Evolutionary conservation across 1,140 invertebrate genomes (phyloP).

Genomic region (Hormaphis cornu): DNA sequence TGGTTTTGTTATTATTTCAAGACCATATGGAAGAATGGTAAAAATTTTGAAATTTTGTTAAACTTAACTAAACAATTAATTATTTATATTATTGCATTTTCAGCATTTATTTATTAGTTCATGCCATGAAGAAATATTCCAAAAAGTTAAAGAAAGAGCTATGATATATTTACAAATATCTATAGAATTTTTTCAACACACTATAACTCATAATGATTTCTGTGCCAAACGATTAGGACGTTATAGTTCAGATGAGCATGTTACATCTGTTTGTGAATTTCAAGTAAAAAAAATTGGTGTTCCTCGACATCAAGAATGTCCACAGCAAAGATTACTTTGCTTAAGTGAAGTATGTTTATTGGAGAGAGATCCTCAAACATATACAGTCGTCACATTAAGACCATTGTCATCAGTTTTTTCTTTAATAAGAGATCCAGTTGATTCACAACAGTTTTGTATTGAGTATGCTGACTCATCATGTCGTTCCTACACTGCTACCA

Average conservation of each 20-base stretch:
- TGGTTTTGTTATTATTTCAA: slow-evolving; percentile 80
- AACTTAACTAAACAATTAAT: background rate
- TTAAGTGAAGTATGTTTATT: slow-evolving; percentile 90
- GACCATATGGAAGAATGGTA: slow-evolving; percentile 70
- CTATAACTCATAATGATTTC: slow-evolving; percentile 77
- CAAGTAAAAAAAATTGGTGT: slow-evolving; percentile 77
- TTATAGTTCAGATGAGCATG: slow-evolving; percentile 79
- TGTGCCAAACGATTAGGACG: slow-evolving; percentile 78
- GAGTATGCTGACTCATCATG: slow-evolving; percentile 89
- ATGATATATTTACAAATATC: slow-evolving; percentile 67
- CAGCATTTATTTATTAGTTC: slow-evolving; percentile 78
- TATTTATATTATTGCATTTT: slow-evolving; percentile 32
- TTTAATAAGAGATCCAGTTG: slow-evolving; percentile 75
- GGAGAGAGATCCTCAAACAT: slow-evolving; percentile 92
- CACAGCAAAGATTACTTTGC: slow-evolving; percentile 79
- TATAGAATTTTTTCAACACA: slow-evolving; percentile 72
- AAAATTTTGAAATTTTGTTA: slow-evolving; percentile 31
- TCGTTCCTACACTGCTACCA: slow-evolving; percentile 75
- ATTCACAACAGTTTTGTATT: slow-evolving; percentile 88
- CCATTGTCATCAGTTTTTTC: slow-evolving; percentile 86
- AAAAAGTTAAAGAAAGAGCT: slow-evolving; percentile 72
- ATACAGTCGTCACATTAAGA: slow-evolving; percentile 79
- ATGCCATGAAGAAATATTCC: slow-evolving; percentile 74
- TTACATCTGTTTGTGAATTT: slow-evolving; percentile 88
- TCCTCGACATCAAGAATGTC: slow-evolving; percentile 58